Base-by-base conservation (phyloP, 53 echinoderm and acorn worm genomes). In the Luidia sarsii region DNA sequence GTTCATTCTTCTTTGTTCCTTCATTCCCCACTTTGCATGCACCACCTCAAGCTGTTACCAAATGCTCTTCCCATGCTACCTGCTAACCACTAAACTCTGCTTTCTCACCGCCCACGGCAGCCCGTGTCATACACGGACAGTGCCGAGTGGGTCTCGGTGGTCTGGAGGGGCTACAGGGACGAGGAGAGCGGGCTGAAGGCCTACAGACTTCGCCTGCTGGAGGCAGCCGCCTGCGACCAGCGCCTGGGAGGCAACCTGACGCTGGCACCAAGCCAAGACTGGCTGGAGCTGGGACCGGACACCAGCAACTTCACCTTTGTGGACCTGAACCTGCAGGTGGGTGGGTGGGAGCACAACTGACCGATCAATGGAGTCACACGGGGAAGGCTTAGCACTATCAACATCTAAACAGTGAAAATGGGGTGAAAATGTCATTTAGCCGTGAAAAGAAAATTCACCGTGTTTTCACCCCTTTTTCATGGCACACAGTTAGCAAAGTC, bases 131-230 rank as follows among this genome's bases (percentile, higher is more conserved):
- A 79, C 59, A 67, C 86, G 5, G 79, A 77, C 34, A 67, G 57
- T 20, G 25, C 79, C 0, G 79, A 67, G 20, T 75, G 38, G 10
- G 35, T 86, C 3, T 41, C 56, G 8, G 79, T 79, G 48, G 45
- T n/a, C 2, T 86, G 86, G 86, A 43, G 59, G 29, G 86, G 25
- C 7, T 86, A 67, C 57, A 54, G 28, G 16, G 86, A 86, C 59
- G 22, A 56, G 21, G 86, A 86, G 48, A 86, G 86, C 57, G 67
- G 64, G 10, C 43, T 86, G 23, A 79, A 66, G 28, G 52, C 64
- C 3, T 86, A 65, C 67, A 79, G 34, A 24, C 15, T 86, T 21
- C 55, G 79, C 33, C 79, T 86, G 6, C 13, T 79, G 20, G 56
- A 61, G 29, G 79, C 79, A 7, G 65, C 57, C 32, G 67, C 86